phyloP scores from a whole-genome alignment of 2,113 vertebrate species.

The Thunnus maccoyii region DNA sequence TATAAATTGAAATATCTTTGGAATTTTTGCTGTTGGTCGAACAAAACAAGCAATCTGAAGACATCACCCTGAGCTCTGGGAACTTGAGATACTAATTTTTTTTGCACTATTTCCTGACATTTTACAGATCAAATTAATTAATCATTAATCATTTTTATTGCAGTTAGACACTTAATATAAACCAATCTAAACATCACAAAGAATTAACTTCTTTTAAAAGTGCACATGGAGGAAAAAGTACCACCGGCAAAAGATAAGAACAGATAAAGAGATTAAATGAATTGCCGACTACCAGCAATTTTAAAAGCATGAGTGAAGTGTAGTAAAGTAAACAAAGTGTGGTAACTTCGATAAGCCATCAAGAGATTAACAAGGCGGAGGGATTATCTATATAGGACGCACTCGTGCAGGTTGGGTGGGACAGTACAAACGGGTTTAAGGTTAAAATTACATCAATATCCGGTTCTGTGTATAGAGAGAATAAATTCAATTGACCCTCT shows the following conservation, averaged over 20 bases:
- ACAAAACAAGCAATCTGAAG: not conserved
- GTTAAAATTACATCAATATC: slow-evolving; percentile 37
- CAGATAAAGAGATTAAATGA: not conserved
- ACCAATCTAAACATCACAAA: not conserved
- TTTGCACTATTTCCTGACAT: not conserved
- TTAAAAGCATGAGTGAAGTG: slow-evolving; percentile 22
- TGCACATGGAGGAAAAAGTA: not conserved
- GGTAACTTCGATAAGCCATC: slow-evolving; percentile 28
- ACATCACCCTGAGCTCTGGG: no score
- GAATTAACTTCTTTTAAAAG: not conserved
- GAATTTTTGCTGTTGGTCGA: no score
- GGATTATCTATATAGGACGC: slow-evolving; percentile 57
- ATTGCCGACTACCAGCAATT: slow-evolving; percentile 12
- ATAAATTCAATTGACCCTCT: slow-evolving; percentile 3
- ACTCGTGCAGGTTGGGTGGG: slow-evolving; percentile 9
- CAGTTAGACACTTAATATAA: not conserved
- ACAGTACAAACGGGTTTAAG: slow-evolving; percentile 30
- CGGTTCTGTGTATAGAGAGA: not conserved
- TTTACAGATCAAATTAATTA: not conserved
- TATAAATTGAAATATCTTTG: not conserved
- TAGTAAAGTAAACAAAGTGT: slow-evolving; percentile 31
- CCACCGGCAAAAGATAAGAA: not conserved
- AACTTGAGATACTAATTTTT: not conserved
- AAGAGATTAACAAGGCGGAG: slow-evolving; percentile 50
- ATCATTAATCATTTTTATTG: not conserved